Conservation (phyloP, 2,797 vertebrate species). For the Channallabes apus region DNA sequence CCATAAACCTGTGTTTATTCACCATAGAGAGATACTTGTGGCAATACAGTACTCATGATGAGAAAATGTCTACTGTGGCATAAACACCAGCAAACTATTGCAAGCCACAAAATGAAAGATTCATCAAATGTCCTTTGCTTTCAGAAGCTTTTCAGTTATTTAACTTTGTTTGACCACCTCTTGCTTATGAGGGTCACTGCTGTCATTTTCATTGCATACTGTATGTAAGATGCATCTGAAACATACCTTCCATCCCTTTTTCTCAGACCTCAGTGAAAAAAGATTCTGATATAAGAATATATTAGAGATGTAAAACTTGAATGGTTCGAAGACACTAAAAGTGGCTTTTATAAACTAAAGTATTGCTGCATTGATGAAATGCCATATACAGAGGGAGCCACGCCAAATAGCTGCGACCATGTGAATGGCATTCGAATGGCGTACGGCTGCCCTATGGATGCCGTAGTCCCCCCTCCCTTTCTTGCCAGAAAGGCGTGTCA, state of each 20-base stretch:
- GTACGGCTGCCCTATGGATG: too few relatives aligned
- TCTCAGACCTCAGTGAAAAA: not conserved
- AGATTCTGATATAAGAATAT: not conserved
- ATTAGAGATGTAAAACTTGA: not conserved
- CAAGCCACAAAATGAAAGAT: conserved; percentile 62
- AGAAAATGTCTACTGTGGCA: conserved; percentile 56
- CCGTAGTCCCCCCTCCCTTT: too few relatives aligned
- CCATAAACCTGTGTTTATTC: conserved; percentile 4
- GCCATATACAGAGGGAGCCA: too few relatives aligned
- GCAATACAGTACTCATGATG: conserved; percentile 39
- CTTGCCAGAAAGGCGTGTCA: too few relatives aligned
- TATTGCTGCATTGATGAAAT: not conserved
- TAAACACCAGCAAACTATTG: conserved; percentile 62
- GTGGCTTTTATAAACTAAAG: not conserved
- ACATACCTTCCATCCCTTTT: not conserved
- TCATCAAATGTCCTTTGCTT: conserved; percentile 75
- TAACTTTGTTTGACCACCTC: conserved; percentile 68
- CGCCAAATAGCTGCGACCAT: too few relatives aligned
- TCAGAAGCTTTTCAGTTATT: conserved; percentile 70
- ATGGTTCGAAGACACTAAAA: not conserved
- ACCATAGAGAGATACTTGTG: not conserved
- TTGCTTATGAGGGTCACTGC: not conserved
- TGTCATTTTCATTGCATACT: not conserved
- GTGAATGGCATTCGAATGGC: too few relatives aligned
- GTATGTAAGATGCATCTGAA: not conserved